A percentile compares a stretch with the other conserved stretches of the same genome.
These are phyloP conservation scores for Salarias fasciatus DNA, from an alignment of 2,797 vertebrate genomes.

Conservation along the genomic window DNA sequence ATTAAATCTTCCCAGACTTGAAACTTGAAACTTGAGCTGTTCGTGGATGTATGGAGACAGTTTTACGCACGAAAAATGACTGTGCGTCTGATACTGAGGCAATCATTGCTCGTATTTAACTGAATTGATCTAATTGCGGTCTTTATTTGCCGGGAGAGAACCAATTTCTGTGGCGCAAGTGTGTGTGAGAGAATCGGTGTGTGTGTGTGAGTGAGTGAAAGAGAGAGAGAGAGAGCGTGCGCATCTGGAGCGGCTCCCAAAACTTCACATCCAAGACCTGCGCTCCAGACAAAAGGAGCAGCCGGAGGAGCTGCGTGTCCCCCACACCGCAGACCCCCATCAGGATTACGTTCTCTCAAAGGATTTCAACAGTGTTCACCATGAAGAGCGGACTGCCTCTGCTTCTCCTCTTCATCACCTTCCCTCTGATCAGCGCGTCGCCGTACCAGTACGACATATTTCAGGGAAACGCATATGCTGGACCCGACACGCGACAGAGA, in stretches of 20 bases:
- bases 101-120: constrained; percentile 24
- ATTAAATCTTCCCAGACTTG: not conserved
- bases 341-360: not conserved
- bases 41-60: not conserved
- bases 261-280: constrained; percentile 60
- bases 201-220: not conserved
- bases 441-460: constrained; percentile 76
- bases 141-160: not conserved
- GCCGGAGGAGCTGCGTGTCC: constrained; percentile 10
- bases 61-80: constrained; percentile 27
- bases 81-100: constrained; percentile 3
- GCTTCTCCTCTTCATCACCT: constrained; percentile 47
- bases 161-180: not conserved
- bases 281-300: constrained; percentile 21
- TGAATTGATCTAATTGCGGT: not conserved
- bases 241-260: constrained; percentile 44
- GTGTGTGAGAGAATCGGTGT: not conserved
- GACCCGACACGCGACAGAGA: constrained; percentile 67
- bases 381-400: constrained; percentile 63
- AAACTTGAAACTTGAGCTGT: not conserved
- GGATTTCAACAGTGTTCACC: not conserved
- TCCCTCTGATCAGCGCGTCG: constrained; percentile 66
- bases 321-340: not conserved
- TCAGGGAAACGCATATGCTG: constrained; percentile 71
- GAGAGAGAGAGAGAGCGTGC: constrained; percentile 28